Evolutionary conservation across 1,140 invertebrate genomes (phyloP), one percentile per base, ranked within the genome.

Genomic region (Drosophila tristis): DNA sequence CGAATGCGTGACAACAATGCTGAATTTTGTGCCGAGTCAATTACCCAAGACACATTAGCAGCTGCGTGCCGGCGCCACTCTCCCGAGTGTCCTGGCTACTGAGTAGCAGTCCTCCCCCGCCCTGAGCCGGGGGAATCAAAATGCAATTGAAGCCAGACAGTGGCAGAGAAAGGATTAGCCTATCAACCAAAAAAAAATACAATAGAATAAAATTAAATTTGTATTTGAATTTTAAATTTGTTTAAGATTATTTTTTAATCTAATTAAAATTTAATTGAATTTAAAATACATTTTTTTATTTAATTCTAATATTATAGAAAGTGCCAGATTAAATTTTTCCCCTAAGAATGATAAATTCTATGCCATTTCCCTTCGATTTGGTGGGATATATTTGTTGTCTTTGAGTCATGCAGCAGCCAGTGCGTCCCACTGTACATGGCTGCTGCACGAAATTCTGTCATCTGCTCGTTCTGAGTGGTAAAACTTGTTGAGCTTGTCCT

Each of bases 41-140:
- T 87, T 87, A 89, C 79, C 84, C 84, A 84, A 81, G 84, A 84
- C 79, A 82, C 84, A 87, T 89, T 85, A 89, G 84, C 71, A 84
- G 74, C 82, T 87, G 77, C 59, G 65, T 68, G 80, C 50, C 68
- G 15, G 26, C 50, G 45, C 47, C 63, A 54, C 43, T 29, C 47
- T 31, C 16, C 26, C 44, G 48, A 20, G 48, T 20, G 25, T 26
- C 23, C 15, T 50, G n/a, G 13, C 7, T 39, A 8, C 29, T 15
- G n/a, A 43, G 49, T 76, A 45, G 56, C 2, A 20, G 20, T 20
- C 20, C 20, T 79, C 72, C 43, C 39, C 72, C 43, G 39, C 57
- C 56, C 47, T 61, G 58, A 54, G 82, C 51, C 70, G 50, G 48
- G 63, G 57, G 79, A 89, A 82, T 87, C 75, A 66, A 74, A 89